These are phyloP conservation scores for Caenorhabditis drosophilae DNA, from an alignment of 2,888 invertebrate genomes.

Conservation along the genomic window DNA sequence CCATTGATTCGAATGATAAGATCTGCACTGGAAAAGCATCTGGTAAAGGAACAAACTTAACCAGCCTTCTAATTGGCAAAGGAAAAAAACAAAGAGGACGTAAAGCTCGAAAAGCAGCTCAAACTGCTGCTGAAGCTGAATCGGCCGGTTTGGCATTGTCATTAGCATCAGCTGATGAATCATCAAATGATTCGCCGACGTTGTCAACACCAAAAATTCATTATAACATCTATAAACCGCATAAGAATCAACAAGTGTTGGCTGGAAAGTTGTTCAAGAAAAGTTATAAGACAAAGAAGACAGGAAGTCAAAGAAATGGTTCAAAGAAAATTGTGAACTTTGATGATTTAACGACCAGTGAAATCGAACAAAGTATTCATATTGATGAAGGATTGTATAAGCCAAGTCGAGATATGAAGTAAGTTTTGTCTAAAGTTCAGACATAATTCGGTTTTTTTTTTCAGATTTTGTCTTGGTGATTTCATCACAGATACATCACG, in stretches of 20 bases:
- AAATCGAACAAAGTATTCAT: conserved; percentile 43
- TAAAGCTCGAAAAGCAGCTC: conserved; percentile 22
- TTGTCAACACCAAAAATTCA: conserved; percentile 29
- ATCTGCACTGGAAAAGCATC: conserved; percentile 20
- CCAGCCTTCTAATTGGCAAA: conserved; percentile 12
- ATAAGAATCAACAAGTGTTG: conserved; percentile 43
- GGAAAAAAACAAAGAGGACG: conserved; percentile 20
- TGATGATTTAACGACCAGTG: conserved; percentile 36
- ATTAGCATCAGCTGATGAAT: conserved; percentile 11
- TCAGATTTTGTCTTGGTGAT: conserved; percentile 48
- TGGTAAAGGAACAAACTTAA: conserved; percentile 27
- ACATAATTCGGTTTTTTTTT: neutral
- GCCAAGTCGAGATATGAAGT: conserved; percentile 40
- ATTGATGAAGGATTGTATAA: conserved; percentile 39
- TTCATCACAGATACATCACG: conserved; percentile 26
- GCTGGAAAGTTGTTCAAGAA: conserved; percentile 43
- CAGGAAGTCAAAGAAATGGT: conserved; percentile 27
- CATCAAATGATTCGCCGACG: too few relatives aligned
- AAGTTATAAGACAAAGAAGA: conserved; percentile 6
- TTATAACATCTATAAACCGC: conserved; percentile 43
- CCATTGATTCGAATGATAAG: conserved; percentile 34
- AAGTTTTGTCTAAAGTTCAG: neutral
- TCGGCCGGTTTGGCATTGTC: neutral
- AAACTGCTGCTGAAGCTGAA: conserved; percentile 9
- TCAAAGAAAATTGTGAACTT: conserved; percentile 10